Conservation (phyloP, 2,888 invertebrate species). For the Pristionchus entomophagus region DNA sequence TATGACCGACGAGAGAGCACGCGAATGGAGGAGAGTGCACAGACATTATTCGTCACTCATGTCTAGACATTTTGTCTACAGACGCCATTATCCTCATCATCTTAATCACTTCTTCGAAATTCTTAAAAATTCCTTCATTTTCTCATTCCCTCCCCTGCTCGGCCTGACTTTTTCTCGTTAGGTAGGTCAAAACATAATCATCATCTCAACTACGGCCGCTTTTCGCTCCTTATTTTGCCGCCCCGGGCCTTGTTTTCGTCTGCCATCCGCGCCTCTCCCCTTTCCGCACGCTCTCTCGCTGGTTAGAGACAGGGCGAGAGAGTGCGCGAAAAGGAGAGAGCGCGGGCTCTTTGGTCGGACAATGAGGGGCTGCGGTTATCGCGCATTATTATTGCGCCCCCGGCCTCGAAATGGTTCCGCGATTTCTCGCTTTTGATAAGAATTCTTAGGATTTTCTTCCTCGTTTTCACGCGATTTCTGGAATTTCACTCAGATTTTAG, state of each 20-base stretch:
- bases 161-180: neutral
- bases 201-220: neutral
- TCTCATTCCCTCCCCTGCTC: neutral
- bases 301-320: too few species aligned
- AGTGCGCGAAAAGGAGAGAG: neutral
- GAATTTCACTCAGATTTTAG: neutral
- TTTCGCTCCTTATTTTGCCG: neutral
- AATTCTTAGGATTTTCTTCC: neutral
- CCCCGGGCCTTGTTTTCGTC: neutral
- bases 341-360: neutral
- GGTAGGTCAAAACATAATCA: neutral
- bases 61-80: neutral
- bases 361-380: neutral
- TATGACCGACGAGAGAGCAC: too few species aligned
- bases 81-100: neutral
- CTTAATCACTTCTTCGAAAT: neutral
- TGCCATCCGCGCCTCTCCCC: neutral
- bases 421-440: neutral
- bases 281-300: too few species aligned
- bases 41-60: neutral
- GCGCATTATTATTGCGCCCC: neutral
- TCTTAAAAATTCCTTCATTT: neutral
- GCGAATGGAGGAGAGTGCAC: too few species aligned
- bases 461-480: neutral
- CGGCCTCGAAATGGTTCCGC: neutral